These are phyloP conservation scores for Laterallus jamaicensis DNA, from an alignment of 2,113 vertebrate species.

Conservation along the genomic window DNA sequence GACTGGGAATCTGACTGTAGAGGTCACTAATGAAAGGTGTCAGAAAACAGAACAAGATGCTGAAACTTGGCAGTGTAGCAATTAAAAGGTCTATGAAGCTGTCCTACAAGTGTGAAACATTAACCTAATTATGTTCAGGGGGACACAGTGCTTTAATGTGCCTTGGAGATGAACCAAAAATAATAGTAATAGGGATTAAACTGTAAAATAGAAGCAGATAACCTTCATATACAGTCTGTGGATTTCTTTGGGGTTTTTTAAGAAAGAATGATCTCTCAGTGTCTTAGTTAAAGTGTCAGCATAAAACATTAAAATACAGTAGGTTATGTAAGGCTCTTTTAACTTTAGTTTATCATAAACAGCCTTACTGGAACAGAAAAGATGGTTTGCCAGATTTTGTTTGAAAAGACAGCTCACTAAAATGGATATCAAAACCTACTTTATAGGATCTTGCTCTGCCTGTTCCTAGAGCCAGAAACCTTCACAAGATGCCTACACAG, in stretches of 20 bases:
- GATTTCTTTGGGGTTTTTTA: neutral
- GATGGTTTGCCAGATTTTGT: neutral
- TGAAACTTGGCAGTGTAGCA: neutral
- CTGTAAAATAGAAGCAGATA: neutral
- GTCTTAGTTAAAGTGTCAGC: neutral
- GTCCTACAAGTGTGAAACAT: conserved; percentile 36
- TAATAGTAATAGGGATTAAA: neutral
- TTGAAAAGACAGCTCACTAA: neutral
- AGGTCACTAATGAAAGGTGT: conserved; percentile 18
- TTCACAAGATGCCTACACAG: neutral
- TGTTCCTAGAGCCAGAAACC: neutral
- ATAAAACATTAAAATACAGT: neutral
- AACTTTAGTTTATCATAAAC: neutral
- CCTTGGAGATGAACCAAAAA: conserved; percentile 22
- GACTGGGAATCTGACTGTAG: neutral
- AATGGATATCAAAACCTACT: neutral
- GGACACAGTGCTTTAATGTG: neutral
- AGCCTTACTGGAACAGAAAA: neutral
- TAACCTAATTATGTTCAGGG: conserved; percentile 28
- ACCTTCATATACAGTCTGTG: neutral
- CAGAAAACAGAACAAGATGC: conserved; percentile 11
- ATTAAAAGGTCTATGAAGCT: neutral
- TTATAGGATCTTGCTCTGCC: neutral
- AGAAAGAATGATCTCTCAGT: neutral
- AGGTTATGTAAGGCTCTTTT: neutral